phyloP scores from a whole-genome alignment of 2,888 invertebrate genomes.

The Phyllotreta striolata region DNA sequence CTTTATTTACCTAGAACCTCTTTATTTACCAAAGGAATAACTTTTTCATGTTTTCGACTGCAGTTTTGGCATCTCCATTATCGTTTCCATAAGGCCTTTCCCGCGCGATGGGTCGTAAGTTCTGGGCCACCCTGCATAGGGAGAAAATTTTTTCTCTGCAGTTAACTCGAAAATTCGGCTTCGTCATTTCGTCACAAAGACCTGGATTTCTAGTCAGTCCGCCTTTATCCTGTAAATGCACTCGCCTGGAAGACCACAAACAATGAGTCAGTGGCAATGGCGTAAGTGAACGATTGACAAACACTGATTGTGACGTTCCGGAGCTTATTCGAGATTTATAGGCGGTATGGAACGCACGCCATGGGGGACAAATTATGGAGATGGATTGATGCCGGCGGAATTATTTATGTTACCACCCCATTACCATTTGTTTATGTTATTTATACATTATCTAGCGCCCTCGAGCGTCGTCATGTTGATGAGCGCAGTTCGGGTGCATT shows the following conservation, averaged over 20 bases:
- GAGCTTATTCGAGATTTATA: constrained; percentile 59
- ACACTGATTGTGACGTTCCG: constrained; percentile 61
- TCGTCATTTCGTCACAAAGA: constrained; percentile 4
- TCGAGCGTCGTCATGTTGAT: constrained; percentile 19
- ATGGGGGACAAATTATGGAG: constrained; percentile 59
- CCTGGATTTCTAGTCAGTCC: constrained; percentile 6
- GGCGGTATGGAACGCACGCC: constrained; percentile 51
- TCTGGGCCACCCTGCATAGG: constrained; percentile 6
- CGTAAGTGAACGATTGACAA: constrained; percentile 59
- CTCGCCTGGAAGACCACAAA: constrained; percentile 43
- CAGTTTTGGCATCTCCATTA: too few relatives aligned
- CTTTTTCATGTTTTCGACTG: too few relatives aligned
- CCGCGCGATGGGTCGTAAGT: too few relatives aligned
- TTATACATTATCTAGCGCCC: constrained; percentile 34
- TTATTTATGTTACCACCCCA: constrained; percentile 59
- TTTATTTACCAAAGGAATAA: too few relatives aligned
- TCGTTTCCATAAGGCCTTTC: too few relatives aligned
- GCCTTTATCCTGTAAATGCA: constrained; percentile 29
- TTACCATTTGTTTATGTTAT: constrained; percentile 59
- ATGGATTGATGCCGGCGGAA: constrained; percentile 58
- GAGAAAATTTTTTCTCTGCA: constrained; percentile 19
- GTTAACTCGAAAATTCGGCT: constrained; percentile 16
- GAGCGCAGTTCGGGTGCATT: constrained; percentile 28
- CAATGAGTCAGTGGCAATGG: constrained; percentile 54
- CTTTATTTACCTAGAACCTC: too few relatives aligned